A percentile compares a stretch with the other conserved stretches of the same genome.
These are phyloP conservation scores for Drosophila nebulosa DNA, from an alignment of 1,140 invertebrate genomes.

Conservation along the genomic window DNA sequence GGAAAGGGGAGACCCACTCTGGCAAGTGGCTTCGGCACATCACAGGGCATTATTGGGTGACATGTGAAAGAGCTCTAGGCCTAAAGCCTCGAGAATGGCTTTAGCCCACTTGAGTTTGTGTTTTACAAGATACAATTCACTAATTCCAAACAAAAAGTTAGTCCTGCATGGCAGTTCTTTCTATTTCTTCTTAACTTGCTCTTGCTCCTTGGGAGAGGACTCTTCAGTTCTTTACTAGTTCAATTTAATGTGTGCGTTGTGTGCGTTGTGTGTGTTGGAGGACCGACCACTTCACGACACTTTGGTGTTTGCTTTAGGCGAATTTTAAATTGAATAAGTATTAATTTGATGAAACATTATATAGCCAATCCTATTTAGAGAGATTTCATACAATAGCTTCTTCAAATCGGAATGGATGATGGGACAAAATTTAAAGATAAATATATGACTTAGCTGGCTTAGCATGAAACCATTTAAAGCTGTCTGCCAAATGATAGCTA, in stretches of 20 bases:
- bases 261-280: background rate
- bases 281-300: background rate
- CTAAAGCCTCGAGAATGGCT: slow-evolving; percentile 51
- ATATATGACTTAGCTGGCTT: background rate
- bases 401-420: background rate
- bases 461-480: too few species aligned
- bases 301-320: background rate
- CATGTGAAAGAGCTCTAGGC: slow-evolving; percentile 74
- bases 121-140: slow-evolving; percentile 77
- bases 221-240: background rate
- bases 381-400: background rate
- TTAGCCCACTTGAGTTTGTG: slow-evolving; percentile 73
- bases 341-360: background rate
- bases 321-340: slow-evolving; percentile 2
- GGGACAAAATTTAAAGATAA: background rate
- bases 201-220: slow-evolving; percentile 16
- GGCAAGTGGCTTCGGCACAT: slow-evolving; percentile 75
- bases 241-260: background rate
- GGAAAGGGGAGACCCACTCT: slow-evolving; percentile 8
- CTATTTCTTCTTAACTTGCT: slow-evolving; percentile 7
- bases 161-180: slow-evolving; percentile 66
- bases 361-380: background rate
- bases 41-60: slow-evolving; percentile 74
- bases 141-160: slow-evolving; percentile 77
- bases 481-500: too few species aligned